Base-by-base conservation (phyloP, 1,140 invertebrate species). In the Halesus radiatus region DNA sequence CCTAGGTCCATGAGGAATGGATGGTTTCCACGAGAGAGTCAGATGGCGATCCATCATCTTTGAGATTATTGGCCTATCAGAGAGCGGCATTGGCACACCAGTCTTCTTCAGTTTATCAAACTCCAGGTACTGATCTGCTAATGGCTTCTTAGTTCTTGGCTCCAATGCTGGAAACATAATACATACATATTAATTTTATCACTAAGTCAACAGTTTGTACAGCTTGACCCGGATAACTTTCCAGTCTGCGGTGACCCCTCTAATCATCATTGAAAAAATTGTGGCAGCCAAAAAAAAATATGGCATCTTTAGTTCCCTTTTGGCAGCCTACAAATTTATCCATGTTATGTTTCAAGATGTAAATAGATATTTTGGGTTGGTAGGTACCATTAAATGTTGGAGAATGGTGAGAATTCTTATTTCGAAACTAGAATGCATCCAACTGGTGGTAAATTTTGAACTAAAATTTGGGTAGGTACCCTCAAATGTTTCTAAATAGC, bases 11-110 rank as follows among this genome's bases (percentile, higher is more conserved):
- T 94, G 90, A 0, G 96, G 95, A 29, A 97, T 94, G 4, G 96
- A 97, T 3, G 97, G 96, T 84, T 94, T 95, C 98, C 97, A 99
- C 0, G 95, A 96, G 8, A 99, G 88, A 0, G 96, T 96, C 20
- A 97, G 90, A 72, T 94, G 92, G 6, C 95, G 91, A 84, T 97
- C 96, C 74, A 94, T 94, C 94, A 98, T 97, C 10, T 95, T 92
- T 7, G 95, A 95, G 82, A 99, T 96, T 81, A 96, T 95, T 2
- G 98, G 98, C 76, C 92, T 92, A 84, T 98, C 96, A 5, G 96
- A 92, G 0, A 98, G 87, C 0, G 97, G 96, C 84, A 97, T 91
- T 6, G 96, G 95, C 53, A 94, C 91, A 7, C 96, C 96, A 4
- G 94, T 93, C 78, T 93, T 93, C 68, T 94, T 94, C 87, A 94